Conservation (phyloP, 2,113 vertebrate genomes). For the Aix galericulata region DNA sequence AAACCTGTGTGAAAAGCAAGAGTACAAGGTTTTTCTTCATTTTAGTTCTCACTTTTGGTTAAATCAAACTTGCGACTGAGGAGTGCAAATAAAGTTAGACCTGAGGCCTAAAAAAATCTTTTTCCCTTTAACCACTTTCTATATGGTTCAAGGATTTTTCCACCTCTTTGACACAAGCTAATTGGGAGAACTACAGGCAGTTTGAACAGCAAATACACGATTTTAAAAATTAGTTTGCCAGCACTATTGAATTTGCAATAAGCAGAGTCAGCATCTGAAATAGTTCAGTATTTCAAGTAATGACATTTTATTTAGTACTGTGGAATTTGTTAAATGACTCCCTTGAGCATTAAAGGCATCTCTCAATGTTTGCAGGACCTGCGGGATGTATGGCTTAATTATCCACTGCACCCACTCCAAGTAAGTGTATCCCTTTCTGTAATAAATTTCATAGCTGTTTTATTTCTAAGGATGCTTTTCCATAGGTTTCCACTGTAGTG, state of each 20-base stretch:
- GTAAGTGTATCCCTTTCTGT: slow-evolving; percentile 79
- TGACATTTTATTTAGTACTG: slow-evolving; percentile 81
- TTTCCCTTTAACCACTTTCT: slow-evolving; percentile 58
- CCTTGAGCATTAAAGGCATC: slow-evolving; percentile 77
- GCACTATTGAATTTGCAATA: slow-evolving; percentile 79
- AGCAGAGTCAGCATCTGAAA: slow-evolving; percentile 80
- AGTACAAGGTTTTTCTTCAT: not conserved
- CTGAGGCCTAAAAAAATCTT: slow-evolving; percentile 60
- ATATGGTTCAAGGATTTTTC: slow-evolving; percentile 52
- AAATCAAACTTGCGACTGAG: slow-evolving; percentile 20
- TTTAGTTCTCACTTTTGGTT: slow-evolving; percentile 7
- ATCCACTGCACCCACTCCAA: slow-evolving; percentile 96
- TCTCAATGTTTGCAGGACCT: slow-evolving; percentile 86
- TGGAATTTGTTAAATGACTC: slow-evolving; percentile 78
- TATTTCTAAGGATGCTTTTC: slow-evolving; percentile 33
- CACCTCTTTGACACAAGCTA: slow-evolving; percentile 67
- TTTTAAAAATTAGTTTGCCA: slow-evolving; percentile 79
- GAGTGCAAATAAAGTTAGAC: slow-evolving; percentile 47
- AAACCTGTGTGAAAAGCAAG: not conserved
- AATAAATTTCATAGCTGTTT: slow-evolving; percentile 13
- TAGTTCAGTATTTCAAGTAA: slow-evolving; percentile 79
- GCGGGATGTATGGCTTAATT: slow-evolving; percentile 98
- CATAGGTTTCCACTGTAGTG: slow-evolving; percentile 34
- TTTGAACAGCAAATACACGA: slow-evolving; percentile 72
- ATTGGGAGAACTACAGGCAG: slow-evolving; percentile 71